phyloP scores from a whole-genome alignment of 92 coral and sea anemone genomes.

The Hydrozoanthus gracilis region DNA sequence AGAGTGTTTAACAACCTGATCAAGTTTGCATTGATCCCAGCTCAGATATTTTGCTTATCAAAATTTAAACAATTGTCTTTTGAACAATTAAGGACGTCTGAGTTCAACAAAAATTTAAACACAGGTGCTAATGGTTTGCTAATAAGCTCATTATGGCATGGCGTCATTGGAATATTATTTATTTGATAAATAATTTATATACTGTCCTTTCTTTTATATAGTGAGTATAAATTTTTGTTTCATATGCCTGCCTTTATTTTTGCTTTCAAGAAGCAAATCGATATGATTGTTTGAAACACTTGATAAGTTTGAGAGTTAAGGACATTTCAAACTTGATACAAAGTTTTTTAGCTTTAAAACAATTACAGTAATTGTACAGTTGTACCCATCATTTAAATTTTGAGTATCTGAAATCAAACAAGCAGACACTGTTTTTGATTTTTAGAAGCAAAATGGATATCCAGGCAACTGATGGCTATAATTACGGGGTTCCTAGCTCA shows the following conservation, averaged over 20 bases:
- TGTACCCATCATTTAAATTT: background rate
- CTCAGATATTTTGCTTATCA: background rate
- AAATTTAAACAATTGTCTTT: background rate
- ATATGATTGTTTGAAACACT: background rate
- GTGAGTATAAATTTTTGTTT: background rate
- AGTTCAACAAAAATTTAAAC: background rate
- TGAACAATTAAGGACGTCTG: background rate
- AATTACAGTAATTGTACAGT: background rate
- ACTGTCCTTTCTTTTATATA: background rate
- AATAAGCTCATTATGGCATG: background rate
- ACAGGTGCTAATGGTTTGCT: conserved; percentile 22
- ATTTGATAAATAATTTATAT: background rate
- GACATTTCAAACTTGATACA: background rate
- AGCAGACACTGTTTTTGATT: no score
- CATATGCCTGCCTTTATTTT: background rate
- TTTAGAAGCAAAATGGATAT: conserved; percentile 21
- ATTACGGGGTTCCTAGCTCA: conserved; percentile 84
- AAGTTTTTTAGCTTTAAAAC: background rate
- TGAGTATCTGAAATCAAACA: no score
- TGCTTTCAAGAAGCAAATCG: background rate
- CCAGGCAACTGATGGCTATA: conserved; percentile 48
- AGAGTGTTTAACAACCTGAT: no score
- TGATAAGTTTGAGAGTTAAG: background rate
- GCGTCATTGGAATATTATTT: background rate
- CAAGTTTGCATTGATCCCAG: background rate